These are phyloP conservation scores for Dolichopus griseipennis DNA, from an alignment of 2,888 invertebrate genomes.

Conservation along the genomic window DNA sequence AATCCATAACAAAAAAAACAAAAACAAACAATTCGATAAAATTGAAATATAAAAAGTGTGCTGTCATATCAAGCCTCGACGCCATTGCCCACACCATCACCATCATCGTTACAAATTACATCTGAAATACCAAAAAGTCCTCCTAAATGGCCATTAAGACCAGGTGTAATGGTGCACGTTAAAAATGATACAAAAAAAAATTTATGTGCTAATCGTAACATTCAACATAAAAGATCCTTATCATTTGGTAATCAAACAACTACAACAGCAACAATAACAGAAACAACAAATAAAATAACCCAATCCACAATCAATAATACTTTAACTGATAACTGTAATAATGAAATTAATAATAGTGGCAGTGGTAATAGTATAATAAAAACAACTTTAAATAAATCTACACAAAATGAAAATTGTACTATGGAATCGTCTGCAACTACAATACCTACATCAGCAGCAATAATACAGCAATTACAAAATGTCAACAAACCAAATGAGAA, in stretches of 20 bases:
- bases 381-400: background rate
- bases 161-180: slow-evolving; percentile 80
- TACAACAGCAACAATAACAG: background rate
- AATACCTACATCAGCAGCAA: background rate
- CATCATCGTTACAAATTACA: slow-evolving; percentile 14
- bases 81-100: slow-evolving; percentile 22
- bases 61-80: slow-evolving; percentile 37
- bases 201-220: slow-evolving; percentile 46
- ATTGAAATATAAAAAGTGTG: slow-evolving; percentile 28
- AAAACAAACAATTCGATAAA: no score
- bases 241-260: background rate
- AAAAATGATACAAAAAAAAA: slow-evolving; percentile 66
- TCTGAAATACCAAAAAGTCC: slow-evolving; percentile 40
- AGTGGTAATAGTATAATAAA: background rate
- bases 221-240: slow-evolving; percentile 8
- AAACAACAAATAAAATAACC: background rate
- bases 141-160: slow-evolving; percentile 73
- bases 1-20: no score
- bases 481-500: background rate
- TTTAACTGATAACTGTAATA: background rate
- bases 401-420: background rate
- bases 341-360: background rate
- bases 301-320: background rate
- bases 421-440: background rate
- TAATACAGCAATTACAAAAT: background rate